phyloP scores from a whole-genome alignment of 2,888 invertebrate species.

The Meteorus cinctellus region DNA sequence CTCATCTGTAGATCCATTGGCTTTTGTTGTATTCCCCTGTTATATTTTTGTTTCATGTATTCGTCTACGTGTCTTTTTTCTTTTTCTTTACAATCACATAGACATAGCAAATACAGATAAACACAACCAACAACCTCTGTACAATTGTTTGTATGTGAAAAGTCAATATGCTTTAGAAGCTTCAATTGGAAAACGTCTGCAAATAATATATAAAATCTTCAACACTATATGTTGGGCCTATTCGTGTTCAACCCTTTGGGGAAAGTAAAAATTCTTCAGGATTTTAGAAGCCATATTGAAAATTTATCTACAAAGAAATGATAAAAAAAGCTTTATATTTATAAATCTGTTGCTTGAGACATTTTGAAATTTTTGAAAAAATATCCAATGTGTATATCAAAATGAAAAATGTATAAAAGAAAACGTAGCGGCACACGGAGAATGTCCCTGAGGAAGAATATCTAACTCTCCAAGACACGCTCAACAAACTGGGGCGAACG shows the following conservation, averaged over 20 bases:
- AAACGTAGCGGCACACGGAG: conserved; percentile 4
- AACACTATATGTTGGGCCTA: too few relatives aligned
- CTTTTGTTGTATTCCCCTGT: background rate
- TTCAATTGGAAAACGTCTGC: background rate
- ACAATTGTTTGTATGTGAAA: background rate
- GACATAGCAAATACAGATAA: background rate
- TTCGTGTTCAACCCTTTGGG: background rate
- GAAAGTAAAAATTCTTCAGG: background rate
- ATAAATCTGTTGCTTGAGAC: background rate
- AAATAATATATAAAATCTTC: conserved; percentile 1
- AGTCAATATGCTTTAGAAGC: conserved; percentile 4
- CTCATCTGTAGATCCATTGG: background rate
- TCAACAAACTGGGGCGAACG: conserved; percentile 12
- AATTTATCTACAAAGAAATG: background rate
- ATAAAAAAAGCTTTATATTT: background rate
- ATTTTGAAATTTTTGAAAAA: background rate
- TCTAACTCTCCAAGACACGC: conserved; percentile 17
- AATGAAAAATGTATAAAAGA: conserved; percentile 13
- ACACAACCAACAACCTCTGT: background rate
- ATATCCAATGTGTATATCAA: conserved; percentile 1
- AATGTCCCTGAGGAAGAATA: conserved; percentile 2
- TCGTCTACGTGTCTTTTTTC: background rate
- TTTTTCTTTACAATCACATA: background rate
- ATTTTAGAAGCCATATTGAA: background rate
- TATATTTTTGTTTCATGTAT: background rate